Percentiles rank a stretch among this genome's conserved stretches.
Conservation (phyloP, 1,140 invertebrate species). For the Zaprionus gabonicus region DNA sequence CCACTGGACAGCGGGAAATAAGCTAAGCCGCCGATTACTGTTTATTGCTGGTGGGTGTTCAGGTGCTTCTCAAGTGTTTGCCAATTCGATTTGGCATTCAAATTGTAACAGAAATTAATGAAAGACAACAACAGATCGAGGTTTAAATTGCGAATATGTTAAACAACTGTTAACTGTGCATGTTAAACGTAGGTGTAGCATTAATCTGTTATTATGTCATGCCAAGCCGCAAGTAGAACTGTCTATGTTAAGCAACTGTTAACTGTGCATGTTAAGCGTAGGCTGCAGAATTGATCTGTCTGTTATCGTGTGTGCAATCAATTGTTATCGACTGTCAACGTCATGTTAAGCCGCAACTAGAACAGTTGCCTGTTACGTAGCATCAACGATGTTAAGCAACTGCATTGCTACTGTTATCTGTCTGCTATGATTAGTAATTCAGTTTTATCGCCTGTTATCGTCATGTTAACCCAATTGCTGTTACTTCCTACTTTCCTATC, state of each 20-base stretch:
- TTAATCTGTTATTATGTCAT: too few relatives aligned
- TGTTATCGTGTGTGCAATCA: conserved; percentile 1
- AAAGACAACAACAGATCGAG: not conserved
- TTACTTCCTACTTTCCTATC: not conserved
- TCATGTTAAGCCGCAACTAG: not conserved
- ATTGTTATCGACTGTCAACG: not conserved
- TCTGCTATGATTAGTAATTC: too few relatives aligned
- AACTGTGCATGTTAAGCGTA: not conserved
- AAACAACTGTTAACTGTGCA: not conserved
- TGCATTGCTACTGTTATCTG: too few relatives aligned
- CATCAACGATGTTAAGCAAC: too few relatives aligned
- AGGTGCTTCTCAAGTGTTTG: conserved; percentile 28
- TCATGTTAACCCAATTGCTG: too few relatives aligned
- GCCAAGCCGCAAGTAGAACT: too few relatives aligned
- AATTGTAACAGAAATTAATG: conserved; percentile 14
- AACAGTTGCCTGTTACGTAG: not conserved
- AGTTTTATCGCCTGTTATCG: too few relatives aligned
- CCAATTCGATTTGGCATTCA: conserved; percentile 9
- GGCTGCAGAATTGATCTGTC: too few relatives aligned
- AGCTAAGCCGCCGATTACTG: not conserved
- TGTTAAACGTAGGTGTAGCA: too few relatives aligned
- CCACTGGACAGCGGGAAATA: not conserved
- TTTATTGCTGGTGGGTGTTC: conserved; percentile 34
- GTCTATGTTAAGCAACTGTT: not conserved
- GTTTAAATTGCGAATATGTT: not conserved